phyloP scores from a whole-genome alignment of 2,797 vertebrate species.

The Diplodus sargus region DNA sequence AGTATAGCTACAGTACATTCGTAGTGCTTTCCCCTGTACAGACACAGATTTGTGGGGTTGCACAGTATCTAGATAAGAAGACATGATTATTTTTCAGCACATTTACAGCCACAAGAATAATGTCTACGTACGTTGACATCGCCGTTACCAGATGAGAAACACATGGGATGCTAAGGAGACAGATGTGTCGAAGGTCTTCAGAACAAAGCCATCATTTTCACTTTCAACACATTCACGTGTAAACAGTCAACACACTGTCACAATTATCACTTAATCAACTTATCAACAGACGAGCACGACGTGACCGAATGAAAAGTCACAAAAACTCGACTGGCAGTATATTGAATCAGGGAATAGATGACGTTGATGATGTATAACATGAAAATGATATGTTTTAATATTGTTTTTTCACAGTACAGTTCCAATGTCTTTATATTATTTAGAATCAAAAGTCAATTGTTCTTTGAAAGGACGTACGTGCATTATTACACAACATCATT shows the following conservation, averaged over 20 bases:
- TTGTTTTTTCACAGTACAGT: too few species aligned
- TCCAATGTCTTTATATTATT: too few species aligned
- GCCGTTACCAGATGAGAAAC: constrained; percentile 41
- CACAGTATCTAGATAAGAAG: constrained; percentile 18
- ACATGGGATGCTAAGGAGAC: constrained; percentile 18
- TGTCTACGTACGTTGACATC: constrained; percentile 19
- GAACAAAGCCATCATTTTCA: neutral
- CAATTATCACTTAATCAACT: too few species aligned
- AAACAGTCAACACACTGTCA: neutral
- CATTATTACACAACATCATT: too few species aligned
- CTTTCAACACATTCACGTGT: neutral
- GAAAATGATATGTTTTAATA: too few species aligned
- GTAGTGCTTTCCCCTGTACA: neutral
- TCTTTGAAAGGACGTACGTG: too few species aligned
- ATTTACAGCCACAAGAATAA: constrained; percentile 20
- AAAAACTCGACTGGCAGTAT: too few species aligned
- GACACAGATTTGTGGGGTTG: constrained; percentile 11
- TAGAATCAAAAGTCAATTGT: too few species aligned
- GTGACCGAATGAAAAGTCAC: too few species aligned
- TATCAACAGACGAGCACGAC: too few species aligned
- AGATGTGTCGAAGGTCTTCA: neutral
- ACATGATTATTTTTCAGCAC: neutral
- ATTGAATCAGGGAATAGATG: too few species aligned
- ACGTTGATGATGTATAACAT: too few species aligned
- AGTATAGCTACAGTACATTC: neutral